phyloP scores from a whole-genome alignment of 2,888 invertebrate genomes.

The Germaria angustata region DNA sequence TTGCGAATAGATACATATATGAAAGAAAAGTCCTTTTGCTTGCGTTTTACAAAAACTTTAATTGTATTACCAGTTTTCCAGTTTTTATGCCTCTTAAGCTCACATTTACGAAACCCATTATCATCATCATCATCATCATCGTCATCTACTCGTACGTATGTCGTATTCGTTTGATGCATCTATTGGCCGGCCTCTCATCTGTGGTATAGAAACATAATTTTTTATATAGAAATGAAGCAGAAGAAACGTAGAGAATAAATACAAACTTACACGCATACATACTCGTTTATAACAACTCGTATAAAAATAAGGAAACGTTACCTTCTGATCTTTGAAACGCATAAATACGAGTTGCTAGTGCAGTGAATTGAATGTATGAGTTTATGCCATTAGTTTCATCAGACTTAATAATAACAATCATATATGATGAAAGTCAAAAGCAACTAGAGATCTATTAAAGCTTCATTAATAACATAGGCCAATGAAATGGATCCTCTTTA shows the following conservation, averaged over 20 bases:
- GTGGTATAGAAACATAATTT: conserved; percentile 4
- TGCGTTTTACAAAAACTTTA: conserved; percentile 52
- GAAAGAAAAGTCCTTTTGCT: conserved; percentile 52
- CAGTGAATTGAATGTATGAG: conserved; percentile 5
- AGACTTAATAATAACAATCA: too few species aligned
- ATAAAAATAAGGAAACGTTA: conserved; percentile 31
- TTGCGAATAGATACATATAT: conserved; percentile 26
- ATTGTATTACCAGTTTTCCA: conserved; percentile 62
- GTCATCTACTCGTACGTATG: not conserved
- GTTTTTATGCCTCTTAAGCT: conserved; percentile 47
- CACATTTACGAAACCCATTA: conserved; percentile 54
- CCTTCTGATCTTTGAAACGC: conserved; percentile 13
- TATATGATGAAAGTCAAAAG: too few species aligned
- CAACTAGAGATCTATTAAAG: too few species aligned
- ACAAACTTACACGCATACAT: not conserved
- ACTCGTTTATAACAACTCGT: conserved; percentile 8
- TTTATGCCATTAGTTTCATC: not conserved
- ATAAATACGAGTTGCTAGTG: not conserved
- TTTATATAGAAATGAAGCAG: conserved; percentile 47
- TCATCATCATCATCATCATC: conserved; percentile 21
- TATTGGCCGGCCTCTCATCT: conserved; percentile 18
- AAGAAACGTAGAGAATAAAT: conserved; percentile 15
- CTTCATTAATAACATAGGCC: too few species aligned
- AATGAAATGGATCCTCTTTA: too few species aligned
- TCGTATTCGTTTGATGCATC: conserved; percentile 28